Percentiles rank a stretch among this genome's conserved stretches.
phyloP scores from a whole-genome alignment of 2,888 invertebrate species.

The Rosalia funebris region DNA sequence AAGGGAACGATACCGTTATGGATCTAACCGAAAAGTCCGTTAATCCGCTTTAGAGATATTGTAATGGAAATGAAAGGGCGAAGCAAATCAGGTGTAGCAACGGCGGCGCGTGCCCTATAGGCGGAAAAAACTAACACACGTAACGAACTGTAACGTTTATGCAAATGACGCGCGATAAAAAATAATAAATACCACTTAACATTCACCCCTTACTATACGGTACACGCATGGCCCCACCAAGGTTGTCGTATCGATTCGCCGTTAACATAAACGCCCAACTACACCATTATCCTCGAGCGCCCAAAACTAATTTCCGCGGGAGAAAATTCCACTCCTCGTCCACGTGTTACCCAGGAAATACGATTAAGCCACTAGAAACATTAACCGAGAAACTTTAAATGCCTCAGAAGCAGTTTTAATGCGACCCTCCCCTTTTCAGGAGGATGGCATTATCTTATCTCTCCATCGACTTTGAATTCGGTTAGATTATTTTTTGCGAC shows the following conservation, averaged over 20 bases:
- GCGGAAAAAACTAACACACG: constrained; percentile 41
- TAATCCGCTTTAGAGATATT: too few species aligned
- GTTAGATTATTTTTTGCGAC: neutral
- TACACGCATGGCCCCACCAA: constrained; percentile 42
- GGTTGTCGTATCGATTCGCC: constrained; percentile 36
- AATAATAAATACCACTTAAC: constrained; percentile 48
- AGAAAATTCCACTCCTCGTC: constrained; percentile 16
- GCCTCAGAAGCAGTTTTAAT: neutral
- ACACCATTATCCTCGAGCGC: constrained; percentile 5
- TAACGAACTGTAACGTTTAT: constrained; percentile 52
- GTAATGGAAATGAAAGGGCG: too few species aligned
- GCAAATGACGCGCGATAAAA: constrained; percentile 52
- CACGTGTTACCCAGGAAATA: constrained; percentile 24
- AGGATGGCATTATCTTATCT: neutral
- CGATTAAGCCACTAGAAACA: constrained; percentile 12
- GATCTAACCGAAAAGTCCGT: too few species aligned
- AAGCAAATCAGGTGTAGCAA: constrained; percentile 34
- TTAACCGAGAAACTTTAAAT: neutral
- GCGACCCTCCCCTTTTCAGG: neutral
- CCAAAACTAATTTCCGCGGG: constrained; percentile 28
- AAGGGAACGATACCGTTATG: too few species aligned
- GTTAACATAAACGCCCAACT: constrained; percentile 44
- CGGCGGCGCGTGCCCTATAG: constrained; percentile 52
- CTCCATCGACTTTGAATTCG: neutral
- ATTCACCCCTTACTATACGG: constrained; percentile 58